These are phyloP conservation scores for Parasteatoda tepidariorum DNA, from an alignment of 1,140 invertebrate species.

Conservation along the genomic window DNA sequence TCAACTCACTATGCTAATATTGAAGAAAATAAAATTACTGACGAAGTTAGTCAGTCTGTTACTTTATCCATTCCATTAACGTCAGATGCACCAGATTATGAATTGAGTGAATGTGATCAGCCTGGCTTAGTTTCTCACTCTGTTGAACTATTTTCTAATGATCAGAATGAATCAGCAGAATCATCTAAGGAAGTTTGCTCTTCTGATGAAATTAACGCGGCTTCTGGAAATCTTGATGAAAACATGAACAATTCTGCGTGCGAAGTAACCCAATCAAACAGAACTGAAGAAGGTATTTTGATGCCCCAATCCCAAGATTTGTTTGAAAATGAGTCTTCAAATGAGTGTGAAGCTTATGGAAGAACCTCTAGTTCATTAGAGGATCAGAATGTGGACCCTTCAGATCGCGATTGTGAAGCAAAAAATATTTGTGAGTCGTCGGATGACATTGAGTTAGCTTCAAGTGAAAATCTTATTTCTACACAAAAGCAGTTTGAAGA, in stretches of 20 bases:
- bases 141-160: neutral
- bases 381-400: neutral
- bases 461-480: neutral
- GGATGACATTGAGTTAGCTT: constrained; percentile 16
- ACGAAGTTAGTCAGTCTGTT: constrained; percentile 28
- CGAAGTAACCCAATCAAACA: constrained; percentile 34
- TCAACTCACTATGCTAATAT: neutral
- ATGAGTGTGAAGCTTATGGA: constrained; percentile 38
- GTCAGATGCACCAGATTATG: neutral
- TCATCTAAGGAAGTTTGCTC: constrained; percentile 18
- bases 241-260: constrained; percentile 4
- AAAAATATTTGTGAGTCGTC: constrained; percentile 39
- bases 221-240: neutral
- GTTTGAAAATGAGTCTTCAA: constrained; percentile 2
- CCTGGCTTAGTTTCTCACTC: neutral
- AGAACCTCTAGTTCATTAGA: neutral
- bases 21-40: neutral
- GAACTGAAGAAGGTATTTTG: neutral
- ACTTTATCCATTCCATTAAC: neutral
- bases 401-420: neutral
- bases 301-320: neutral
- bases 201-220: constrained; percentile 15
- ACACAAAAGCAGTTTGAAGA: neutral
- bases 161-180: neutral
- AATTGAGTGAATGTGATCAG: neutral